Percentiles rank a stretch among this genome's conserved stretches.
phyloP scores from a whole-genome alignment of 1,140 invertebrate genomes.

The Asobara japonica region DNA sequence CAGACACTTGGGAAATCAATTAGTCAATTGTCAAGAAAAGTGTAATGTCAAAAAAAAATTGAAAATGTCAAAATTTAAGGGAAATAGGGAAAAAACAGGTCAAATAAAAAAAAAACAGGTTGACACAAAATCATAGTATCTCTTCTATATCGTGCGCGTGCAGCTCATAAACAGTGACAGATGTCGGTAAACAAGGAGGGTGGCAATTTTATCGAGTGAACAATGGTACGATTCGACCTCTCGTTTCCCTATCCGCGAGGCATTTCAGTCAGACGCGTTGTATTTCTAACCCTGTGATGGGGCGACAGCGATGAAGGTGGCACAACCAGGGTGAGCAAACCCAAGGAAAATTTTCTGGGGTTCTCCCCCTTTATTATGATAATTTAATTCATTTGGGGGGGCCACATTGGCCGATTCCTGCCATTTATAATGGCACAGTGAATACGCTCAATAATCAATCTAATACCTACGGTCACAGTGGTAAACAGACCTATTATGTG shows the following conservation, averaged over 20 bases:
- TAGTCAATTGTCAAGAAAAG: too few species aligned
- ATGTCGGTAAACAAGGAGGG: constrained; percentile 44
- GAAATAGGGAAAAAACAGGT: background rate
- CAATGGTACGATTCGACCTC: constrained; percentile 36
- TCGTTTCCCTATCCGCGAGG: background rate
- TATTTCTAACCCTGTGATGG: constrained; percentile 5
- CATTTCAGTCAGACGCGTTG: constrained; percentile 11
- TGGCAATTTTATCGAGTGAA: constrained; percentile 41
- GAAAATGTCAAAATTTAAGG: too few species aligned
- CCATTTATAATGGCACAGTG: constrained; percentile 20
- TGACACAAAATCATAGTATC: background rate
- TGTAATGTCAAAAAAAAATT: too few species aligned
- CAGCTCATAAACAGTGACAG: constrained; percentile 42
- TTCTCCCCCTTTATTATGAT: constrained; percentile 37
- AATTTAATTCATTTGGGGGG: constrained; percentile 41
- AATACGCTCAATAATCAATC: constrained; percentile 23
- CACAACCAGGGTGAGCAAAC: background rate
- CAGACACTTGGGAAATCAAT: too few species aligned
- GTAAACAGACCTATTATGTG: constrained; percentile 30
- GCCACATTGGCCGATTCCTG: constrained; percentile 29
- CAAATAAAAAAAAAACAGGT: constrained; percentile 21
- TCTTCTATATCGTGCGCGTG: constrained; percentile 13
- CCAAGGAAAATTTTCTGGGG: constrained; percentile 2
- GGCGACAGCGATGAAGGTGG: background rate
- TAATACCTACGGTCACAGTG: constrained; percentile 23